phyloP scores from a whole-genome alignment of 1,140 invertebrate species.

The Brachionus asplanchnoidis region DNA sequence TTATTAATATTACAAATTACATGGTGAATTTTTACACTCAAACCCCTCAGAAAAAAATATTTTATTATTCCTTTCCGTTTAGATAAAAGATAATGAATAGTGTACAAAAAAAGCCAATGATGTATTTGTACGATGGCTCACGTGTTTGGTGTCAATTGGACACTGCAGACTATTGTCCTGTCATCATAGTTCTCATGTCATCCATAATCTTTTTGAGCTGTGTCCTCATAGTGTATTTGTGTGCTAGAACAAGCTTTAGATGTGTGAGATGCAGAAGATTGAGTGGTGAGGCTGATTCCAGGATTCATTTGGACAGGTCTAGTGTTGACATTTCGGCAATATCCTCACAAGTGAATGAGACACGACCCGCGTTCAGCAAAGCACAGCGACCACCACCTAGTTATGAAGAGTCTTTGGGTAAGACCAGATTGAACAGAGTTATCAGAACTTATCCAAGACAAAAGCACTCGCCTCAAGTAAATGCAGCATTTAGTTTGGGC shows the following conservation, averaged over 20 bases:
- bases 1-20: too few species aligned
- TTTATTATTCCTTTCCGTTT: not conserved
- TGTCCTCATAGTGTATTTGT: not conserved
- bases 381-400: not conserved
- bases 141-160: not conserved
- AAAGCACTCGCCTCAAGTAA: not conserved
- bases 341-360: not conserved
- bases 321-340: not conserved
- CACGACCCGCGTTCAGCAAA: not conserved
- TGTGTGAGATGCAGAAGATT: not conserved
- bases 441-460: slow-evolving; percentile 1
- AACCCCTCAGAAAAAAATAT: not conserved
- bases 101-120: not conserved
- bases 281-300: not conserved
- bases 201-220: not conserved
- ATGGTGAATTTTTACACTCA: too few species aligned
- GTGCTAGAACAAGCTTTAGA: not conserved
- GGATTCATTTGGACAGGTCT: not conserved
- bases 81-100: not conserved
- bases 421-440: not conserved
- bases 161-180: not conserved
- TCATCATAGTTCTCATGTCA: not conserved
- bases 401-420: not conserved
- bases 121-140: not conserved
- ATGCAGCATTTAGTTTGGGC: not conserved